A percentile compares a stretch with the other conserved stretches of the same genome.
phyloP scores from a whole-genome alignment of 53 echinoderm and acorn worm species.

The Henricia sp. region DNA sequence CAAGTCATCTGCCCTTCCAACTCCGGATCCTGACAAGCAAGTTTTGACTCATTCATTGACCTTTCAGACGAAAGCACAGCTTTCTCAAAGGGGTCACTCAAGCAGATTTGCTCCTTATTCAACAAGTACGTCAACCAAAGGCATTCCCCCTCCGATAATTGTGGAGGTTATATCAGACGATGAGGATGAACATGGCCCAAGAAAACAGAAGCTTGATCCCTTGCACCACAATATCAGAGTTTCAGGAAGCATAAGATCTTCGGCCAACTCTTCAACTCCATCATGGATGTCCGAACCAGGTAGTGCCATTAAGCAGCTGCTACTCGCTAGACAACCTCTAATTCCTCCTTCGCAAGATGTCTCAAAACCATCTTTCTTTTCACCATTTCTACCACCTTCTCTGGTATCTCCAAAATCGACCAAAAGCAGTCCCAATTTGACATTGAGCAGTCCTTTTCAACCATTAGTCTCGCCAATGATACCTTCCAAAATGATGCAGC shows the following conservation, averaged over 20 bases:
- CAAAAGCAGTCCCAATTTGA: constrained; percentile 57
- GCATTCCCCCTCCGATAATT: constrained; percentile 59
- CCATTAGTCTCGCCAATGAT: constrained; percentile 91
- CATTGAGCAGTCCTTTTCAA: constrained; percentile 49
- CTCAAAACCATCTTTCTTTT: constrained; percentile 64
- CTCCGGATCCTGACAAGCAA: neutral
- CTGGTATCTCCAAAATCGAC: constrained; percentile 69
- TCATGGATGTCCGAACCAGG: constrained; percentile 61
- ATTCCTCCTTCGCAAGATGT: constrained; percentile 55
- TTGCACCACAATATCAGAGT: constrained; percentile 25
- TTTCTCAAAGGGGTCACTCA: constrained; percentile 13
- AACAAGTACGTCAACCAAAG: neutral
- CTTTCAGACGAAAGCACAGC: constrained; percentile 3
- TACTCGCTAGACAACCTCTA: constrained; percentile 72
- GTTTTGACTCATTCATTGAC: neutral
- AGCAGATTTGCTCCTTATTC: neutral
- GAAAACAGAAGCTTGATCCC: constrained; percentile 5
- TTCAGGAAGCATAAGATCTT: constrained; percentile 11
- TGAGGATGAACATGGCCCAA: constrained; percentile 70
- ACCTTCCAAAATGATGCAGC: constrained; percentile 92
- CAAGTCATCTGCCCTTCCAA: neutral
- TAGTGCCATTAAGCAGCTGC: constrained; percentile 88
- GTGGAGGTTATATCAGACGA: constrained; percentile 95
- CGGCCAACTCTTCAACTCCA: constrained; percentile 11
- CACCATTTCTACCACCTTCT: constrained; percentile 93